These are phyloP conservation scores for Prinia subflava DNA, from an alignment of 2,113 vertebrate genomes.

Conservation along the genomic window DNA sequence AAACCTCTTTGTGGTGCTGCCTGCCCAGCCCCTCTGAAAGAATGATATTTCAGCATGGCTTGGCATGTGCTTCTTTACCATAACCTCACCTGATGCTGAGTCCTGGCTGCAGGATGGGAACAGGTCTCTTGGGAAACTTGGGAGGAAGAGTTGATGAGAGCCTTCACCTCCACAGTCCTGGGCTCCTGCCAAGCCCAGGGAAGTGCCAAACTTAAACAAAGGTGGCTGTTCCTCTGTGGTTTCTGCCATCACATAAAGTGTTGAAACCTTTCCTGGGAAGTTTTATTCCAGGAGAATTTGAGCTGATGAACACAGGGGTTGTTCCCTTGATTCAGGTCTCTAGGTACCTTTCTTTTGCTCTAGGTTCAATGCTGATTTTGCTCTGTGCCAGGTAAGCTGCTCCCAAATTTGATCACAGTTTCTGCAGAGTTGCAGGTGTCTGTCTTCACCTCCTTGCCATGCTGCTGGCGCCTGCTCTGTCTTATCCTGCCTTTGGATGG, in stretches of 20 bases:
- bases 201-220: not conserved
- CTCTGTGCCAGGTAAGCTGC: not conserved
- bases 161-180: not conserved
- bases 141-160: not conserved
- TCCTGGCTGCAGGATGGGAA: not conserved
- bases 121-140: not conserved
- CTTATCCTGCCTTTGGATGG: not conserved
- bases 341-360: not conserved
- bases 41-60: not conserved
- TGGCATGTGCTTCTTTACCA: fast-evolving
- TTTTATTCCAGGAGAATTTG: not conserved
- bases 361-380: not conserved
- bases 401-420: not conserved
- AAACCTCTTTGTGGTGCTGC: not conserved
- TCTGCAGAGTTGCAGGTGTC: not conserved
- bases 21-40: not conserved
- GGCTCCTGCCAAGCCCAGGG: not conserved
- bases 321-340: not conserved
- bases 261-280: not conserved
- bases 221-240: not conserved
- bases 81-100: not conserved
- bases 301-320: not conserved
- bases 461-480: fast-evolving
- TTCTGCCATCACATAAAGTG: not conserved
- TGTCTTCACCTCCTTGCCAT: not conserved